Evolutionary conservation across 2,888 invertebrate genomes (phyloP).

Genomic region (Diarsia mendica): DNA sequence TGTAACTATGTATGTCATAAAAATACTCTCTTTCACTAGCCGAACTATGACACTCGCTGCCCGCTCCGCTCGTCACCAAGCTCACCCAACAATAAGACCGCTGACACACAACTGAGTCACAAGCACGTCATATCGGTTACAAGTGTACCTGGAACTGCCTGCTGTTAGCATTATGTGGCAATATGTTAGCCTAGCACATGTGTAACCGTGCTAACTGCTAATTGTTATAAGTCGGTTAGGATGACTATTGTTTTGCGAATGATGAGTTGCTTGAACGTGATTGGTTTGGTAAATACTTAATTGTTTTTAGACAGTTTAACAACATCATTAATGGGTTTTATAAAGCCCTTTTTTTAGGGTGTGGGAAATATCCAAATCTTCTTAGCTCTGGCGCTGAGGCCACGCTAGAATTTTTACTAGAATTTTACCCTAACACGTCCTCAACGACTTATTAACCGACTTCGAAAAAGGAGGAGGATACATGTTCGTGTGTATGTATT

Average conservation of each 20-base stretch:
- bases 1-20: not conserved
- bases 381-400: too few relatives aligned
- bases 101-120: slow-evolving; percentile 70
- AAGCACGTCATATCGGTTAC: slow-evolving; percentile 61
- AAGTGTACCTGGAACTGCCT: slow-evolving; percentile 58
- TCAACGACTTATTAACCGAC: too few relatives aligned
- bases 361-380: too few relatives aligned
- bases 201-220: slow-evolving; percentile 10
- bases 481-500: too few relatives aligned
- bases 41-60: slow-evolving; percentile 13
- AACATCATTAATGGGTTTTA: too few relatives aligned
- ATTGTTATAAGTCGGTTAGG: slow-evolving; percentile 28
- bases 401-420: too few relatives aligned
- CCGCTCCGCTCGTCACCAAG: slow-evolving; percentile 58
- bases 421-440: too few relatives aligned
- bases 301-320: not conserved
- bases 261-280: not conserved
- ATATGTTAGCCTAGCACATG: slow-evolving; percentile 30
- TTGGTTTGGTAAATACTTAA: not conserved
- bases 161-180: slow-evolving; percentile 21
- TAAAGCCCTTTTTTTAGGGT: too few relatives aligned
- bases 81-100: slow-evolving; percentile 45
- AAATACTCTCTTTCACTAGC: not conserved
- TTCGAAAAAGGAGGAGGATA: too few relatives aligned
- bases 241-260: slow-evolving; percentile 5